A percentile compares a stretch with the other conserved stretches of the same genome.
Evolutionary conservation across 2,113 vertebrate genomes (phyloP).

Genomic region (Eulemur macaco): DNA sequence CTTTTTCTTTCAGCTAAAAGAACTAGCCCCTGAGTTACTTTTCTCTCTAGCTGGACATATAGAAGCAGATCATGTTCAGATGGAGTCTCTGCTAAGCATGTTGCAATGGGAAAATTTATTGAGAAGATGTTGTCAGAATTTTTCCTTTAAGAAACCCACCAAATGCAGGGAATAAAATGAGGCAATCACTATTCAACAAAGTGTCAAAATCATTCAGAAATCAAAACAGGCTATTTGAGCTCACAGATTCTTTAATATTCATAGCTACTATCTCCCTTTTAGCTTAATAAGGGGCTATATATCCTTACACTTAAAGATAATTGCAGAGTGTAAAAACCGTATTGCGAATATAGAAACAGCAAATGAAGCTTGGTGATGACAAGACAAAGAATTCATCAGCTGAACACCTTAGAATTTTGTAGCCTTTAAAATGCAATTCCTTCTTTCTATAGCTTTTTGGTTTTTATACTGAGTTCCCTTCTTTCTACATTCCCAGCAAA

Average conservation of each 20-base stretch:
- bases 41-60: accelerated
- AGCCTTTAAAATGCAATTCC: background rate
- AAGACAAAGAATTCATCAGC: slow-evolving; percentile 73
- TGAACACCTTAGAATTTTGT: slow-evolving; percentile 34
- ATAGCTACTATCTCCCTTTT: slow-evolving; percentile 77
- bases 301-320: slow-evolving; percentile 81
- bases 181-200: background rate
- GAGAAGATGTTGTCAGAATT: background rate
- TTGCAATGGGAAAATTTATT: background rate
- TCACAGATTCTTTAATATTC: slow-evolving; percentile 64
- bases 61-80: background rate
- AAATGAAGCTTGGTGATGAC: background rate
- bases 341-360: slow-evolving; percentile 66
- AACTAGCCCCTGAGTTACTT: background rate
- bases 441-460: background rate
- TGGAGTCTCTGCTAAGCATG: background rate
- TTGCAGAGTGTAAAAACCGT: slow-evolving; percentile 75
- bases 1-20: background rate
- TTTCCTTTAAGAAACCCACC: background rate
- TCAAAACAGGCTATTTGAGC: slow-evolving; percentile 57
- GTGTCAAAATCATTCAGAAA: slow-evolving; percentile 63
- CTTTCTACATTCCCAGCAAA: background rate
- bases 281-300: slow-evolving; percentile 75
- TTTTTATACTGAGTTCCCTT: background rate
- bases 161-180: background rate